Evolutionary conservation across 2,888 invertebrate species (phyloP).

Genomic region (Nomada goodeniana): DNA sequence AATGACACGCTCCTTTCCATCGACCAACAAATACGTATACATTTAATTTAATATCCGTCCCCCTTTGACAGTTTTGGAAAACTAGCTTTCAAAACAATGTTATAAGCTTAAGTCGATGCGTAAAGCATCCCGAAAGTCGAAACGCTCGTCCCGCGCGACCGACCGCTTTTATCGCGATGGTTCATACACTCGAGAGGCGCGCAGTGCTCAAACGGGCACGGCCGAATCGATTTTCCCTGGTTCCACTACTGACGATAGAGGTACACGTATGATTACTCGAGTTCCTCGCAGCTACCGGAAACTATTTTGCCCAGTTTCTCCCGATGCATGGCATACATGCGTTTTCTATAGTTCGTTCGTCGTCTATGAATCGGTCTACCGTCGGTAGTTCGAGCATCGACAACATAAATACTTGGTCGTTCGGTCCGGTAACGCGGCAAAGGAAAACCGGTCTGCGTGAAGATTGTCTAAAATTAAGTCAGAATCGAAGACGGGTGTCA

Average conservation of each 20-base stretch:
- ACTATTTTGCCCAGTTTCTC: conserved; percentile 39
- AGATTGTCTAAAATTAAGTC: conserved; percentile 55
- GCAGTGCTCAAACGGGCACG: conserved; percentile 72
- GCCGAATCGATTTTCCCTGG: conserved; percentile 72
- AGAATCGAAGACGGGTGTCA: conserved; percentile 19
- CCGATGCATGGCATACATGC: background rate
- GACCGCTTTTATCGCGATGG: conserved; percentile 55
- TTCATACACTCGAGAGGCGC: conserved; percentile 63
- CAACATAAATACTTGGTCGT: background rate
- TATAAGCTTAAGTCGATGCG: background rate
- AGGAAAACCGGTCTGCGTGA: conserved; percentile 22
- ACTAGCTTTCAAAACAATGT: background rate
- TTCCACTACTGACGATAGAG: conserved; percentile 63
- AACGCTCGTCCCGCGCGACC: conserved; percentile 43
- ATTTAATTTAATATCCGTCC: background rate
- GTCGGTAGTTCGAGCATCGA: background rate
- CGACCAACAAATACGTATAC: background rate
- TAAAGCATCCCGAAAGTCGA: conserved; percentile 31
- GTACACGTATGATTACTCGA: conserved; percentile 56
- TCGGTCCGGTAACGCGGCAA: conserved; percentile 15
- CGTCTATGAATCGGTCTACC: background rate
- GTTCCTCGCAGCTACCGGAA: conserved; percentile 36
- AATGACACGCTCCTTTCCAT: conserved; percentile 8
- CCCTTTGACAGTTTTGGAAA: background rate
- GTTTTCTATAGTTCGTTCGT: background rate